phyloP scores from a whole-genome alignment of 1,140 invertebrate species.

The Triops cancriformis region DNA sequence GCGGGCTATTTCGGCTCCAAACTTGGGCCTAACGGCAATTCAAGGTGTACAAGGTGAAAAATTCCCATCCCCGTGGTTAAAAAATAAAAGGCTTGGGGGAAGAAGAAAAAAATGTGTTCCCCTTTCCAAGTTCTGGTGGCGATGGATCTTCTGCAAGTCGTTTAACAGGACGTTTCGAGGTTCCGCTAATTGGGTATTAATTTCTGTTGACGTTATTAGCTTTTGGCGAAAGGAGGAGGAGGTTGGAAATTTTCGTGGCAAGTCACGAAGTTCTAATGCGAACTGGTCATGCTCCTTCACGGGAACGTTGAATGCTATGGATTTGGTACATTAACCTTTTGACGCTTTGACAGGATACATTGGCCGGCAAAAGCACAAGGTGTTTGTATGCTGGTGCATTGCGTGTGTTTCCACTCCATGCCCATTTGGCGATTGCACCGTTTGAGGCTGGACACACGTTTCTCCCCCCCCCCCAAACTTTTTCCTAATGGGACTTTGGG shows the following conservation, averaged over 20 bases:
- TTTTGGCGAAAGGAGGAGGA: neutral
- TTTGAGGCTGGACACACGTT: neutral
- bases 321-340: slow-evolving; percentile 14
- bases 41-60: too few species aligned
- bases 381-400: neutral
- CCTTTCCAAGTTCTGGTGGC: too few species aligned
- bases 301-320: neutral
- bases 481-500: neutral
- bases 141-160: neutral
- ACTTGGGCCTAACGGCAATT: too few species aligned
- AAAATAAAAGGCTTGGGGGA: too few species aligned
- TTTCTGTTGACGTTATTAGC: neutral
- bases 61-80: too few species aligned
- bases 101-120: too few species aligned
- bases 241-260: neutral
- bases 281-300: neutral
- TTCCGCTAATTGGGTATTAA: neutral
- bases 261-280: slow-evolving; percentile 3
- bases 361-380: neutral
- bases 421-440: neutral
- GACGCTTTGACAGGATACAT: neutral
- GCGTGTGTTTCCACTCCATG: neutral
- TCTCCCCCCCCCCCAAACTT: neutral
- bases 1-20: too few species aligned
- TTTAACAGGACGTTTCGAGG: neutral